Evolutionary conservation across 1,140 invertebrate species (phyloP).

Genomic region (Bombus polaris): DNA sequence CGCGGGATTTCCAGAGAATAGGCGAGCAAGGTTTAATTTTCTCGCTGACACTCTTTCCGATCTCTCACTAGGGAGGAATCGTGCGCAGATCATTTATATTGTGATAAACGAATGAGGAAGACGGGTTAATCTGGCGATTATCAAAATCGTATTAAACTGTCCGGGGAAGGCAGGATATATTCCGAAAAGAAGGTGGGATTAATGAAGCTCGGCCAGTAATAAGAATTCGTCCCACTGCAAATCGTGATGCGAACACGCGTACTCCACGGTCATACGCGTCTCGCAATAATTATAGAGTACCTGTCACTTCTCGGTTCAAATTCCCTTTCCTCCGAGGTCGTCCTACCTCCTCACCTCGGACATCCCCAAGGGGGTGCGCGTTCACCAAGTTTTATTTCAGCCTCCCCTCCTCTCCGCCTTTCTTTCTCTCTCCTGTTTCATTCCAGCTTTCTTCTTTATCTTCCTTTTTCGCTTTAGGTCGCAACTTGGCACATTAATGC

Average conservation of each 20-base stretch:
- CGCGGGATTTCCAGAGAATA: not conserved
- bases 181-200: constrained; percentile 27
- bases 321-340: constrained; percentile 10
- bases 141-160: constrained; percentile 33
- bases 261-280: constrained; percentile 58
- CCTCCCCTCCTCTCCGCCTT: constrained; percentile 26
- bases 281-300: constrained; percentile 67
- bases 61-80: not conserved
- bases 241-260: constrained; percentile 33
- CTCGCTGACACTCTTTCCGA: not conserved
- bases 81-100: not conserved
- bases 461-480: constrained; percentile 43
- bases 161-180: not conserved
- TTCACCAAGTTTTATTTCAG: constrained; percentile 58
- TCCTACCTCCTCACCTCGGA: constrained; percentile 38
- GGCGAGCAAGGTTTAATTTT: not conserved
- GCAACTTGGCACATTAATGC: constrained; percentile 71
- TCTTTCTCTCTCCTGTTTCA: not conserved
- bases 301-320: constrained; percentile 43
- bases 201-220: constrained; percentile 47
- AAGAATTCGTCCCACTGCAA: constrained; percentile 54
- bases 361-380: constrained; percentile 53
- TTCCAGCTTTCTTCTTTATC: not conserved
- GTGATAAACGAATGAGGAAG: constrained; percentile 7
- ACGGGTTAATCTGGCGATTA: constrained; percentile 46